phyloP scores from a whole-genome alignment of 2,888 invertebrate species.

The Bombylius major region DNA sequence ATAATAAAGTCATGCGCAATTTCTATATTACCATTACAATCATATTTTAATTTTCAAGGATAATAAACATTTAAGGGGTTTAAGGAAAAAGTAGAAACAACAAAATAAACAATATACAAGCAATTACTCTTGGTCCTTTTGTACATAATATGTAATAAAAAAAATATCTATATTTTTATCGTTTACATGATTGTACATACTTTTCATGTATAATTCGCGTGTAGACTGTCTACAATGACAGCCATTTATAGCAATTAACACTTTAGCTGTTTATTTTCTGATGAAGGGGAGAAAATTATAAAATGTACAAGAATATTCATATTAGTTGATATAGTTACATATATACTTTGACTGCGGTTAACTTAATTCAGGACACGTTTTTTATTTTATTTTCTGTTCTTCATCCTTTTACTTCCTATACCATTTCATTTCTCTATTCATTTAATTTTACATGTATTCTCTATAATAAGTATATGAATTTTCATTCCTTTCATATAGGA shows the following conservation, averaged over 20 bases:
- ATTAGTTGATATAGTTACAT: background rate
- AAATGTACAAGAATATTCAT: background rate
- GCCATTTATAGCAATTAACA: conserved; percentile 39
- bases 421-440: background rate
- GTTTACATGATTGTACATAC: no score
- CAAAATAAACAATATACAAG: background rate
- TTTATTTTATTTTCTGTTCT: background rate
- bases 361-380: conserved; percentile 13
- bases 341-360: conserved; percentile 10
- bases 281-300: no score
- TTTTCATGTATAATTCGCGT: background rate
- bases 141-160: no score
- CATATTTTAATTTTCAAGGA: no score
- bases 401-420: background rate
- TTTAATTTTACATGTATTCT: background rate
- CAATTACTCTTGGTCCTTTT: background rate
- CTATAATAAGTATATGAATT: background rate
- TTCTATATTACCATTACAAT: no score
- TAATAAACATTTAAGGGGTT: no score
- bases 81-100: no score
- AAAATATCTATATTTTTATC: no score
- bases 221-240: conserved; percentile 21
- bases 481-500: background rate
- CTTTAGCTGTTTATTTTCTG: conserved; percentile 34
- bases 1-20: background rate